Evolutionary conservation across 1,140 invertebrate species (phyloP).

Genomic region (Zaprionus gabonicus): DNA sequence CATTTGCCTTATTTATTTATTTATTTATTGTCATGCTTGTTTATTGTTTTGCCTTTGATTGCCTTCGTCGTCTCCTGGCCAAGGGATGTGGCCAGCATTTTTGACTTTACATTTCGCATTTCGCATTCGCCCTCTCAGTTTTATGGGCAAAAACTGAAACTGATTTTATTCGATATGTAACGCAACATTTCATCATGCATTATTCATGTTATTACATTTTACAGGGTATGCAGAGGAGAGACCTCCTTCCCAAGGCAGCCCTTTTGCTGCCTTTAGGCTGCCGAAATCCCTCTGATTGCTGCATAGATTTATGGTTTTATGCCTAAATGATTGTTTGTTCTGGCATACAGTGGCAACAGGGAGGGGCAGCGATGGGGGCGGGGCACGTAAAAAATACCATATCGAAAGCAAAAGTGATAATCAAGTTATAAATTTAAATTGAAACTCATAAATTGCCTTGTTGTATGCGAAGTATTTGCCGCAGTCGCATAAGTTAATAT

Average conservation of each 20-base stretch:
- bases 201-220: constrained; percentile 6
- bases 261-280: constrained; percentile 6
- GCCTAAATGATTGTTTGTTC: constrained; percentile 61
- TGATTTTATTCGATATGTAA: constrained; percentile 4
- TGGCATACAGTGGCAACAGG: not conserved
- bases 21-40: constrained; percentile 80
- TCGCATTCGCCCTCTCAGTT: not conserved
- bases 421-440: constrained; percentile 66
- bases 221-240: not conserved
- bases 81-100: constrained; percentile 8
- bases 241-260: constrained; percentile 19
- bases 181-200: constrained; percentile 1
- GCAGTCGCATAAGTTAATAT: constrained; percentile 7
- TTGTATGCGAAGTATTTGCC: not conserved
- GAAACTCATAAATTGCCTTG: constrained; percentile 54
- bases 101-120: constrained; percentile 29
- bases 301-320: constrained; percentile 60
- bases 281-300: constrained; percentile 47
- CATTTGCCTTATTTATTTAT: constrained; percentile 66
- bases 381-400: not conserved
- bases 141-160: not conserved
- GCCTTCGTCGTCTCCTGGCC: constrained; percentile 42
- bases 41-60: constrained; percentile 79
- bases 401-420: constrained; percentile 54
- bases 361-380: constrained; percentile 3